A percentile compares a stretch with the other conserved stretches of the same genome.
phyloP scores from a whole-genome alignment of 2,113 vertebrate genomes.

The Odontophorus gujanensis region DNA sequence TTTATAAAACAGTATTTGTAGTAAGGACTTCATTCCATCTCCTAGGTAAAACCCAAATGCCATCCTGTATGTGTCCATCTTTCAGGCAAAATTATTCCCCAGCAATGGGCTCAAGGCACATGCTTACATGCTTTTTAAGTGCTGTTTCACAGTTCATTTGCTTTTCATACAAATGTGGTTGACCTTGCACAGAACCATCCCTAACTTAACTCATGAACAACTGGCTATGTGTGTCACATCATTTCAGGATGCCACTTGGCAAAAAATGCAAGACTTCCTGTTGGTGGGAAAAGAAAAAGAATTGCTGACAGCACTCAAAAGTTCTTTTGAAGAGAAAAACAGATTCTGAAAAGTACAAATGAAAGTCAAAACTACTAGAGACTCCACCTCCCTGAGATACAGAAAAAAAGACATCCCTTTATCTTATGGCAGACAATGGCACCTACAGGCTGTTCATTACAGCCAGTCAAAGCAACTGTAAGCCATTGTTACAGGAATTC shows the following conservation, averaged over 20 bases:
- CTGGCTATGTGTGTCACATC: neutral
- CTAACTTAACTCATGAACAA: neutral
- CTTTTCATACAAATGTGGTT: neutral
- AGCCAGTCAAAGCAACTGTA: neutral
- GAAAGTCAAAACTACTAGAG: neutral
- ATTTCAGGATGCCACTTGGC: neutral
- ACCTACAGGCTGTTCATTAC: neutral
- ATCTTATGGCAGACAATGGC: neutral
- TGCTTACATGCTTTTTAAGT: neutral
- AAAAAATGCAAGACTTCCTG: neutral
- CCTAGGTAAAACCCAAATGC: neutral
- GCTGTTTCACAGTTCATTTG: neutral
- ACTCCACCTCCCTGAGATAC: neutral
- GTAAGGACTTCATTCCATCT: neutral
- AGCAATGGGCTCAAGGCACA: neutral
- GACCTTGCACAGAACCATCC: neutral
- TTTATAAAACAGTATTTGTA: neutral
- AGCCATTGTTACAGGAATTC: neutral
- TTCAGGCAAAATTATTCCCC: neutral
- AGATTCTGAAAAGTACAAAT: neutral
- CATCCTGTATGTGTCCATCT: neutral
- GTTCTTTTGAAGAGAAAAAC: conserved; percentile 2
- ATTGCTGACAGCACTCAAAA: neutral
- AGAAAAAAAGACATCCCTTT: neutral
- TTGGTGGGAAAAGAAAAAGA: neutral